Evolutionary conservation across 1,140 invertebrate genomes (phyloP).

Genomic region (Bombus waltoni): DNA sequence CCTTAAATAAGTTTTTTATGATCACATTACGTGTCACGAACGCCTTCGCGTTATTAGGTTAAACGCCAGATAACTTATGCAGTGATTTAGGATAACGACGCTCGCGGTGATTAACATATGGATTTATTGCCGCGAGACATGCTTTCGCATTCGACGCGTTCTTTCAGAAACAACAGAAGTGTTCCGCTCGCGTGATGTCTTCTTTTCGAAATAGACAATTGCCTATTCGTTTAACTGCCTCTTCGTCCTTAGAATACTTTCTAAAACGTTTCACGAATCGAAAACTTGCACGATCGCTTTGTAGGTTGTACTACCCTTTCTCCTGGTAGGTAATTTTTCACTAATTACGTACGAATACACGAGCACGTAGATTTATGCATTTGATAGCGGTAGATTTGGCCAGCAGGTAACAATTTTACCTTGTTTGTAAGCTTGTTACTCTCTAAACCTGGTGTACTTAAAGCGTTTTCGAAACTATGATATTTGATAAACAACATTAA

Average conservation of each 20-base stretch:
- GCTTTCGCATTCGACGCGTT: neutral
- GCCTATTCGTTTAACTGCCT: neutral
- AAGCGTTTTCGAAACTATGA: neutral
- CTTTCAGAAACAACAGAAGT: neutral
- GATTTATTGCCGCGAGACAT: conserved; percentile 40
- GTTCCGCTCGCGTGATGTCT: neutral
- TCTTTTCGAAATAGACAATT: neutral
- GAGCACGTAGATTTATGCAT: neutral
- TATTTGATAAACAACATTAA: neutral
- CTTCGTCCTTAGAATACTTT: neutral
- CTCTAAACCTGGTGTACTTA: neutral
- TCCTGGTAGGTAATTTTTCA: neutral
- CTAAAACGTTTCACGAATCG: neutral
- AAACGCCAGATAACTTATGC: conserved; percentile 46
- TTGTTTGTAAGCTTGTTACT: neutral
- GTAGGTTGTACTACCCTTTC: neutral
- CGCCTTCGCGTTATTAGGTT: conserved; percentile 9
- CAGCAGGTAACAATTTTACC: neutral
- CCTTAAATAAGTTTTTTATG: conserved; percentile 27
- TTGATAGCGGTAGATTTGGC: neutral
- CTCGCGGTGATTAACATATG: conserved; percentile 47
- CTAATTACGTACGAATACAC: neutral
- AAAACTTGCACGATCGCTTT: neutral
- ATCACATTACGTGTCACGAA: conserved; percentile 19
- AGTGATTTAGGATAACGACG: conserved; percentile 32